Percentiles rank a stretch among this genome's conserved stretches.
Conservation (phyloP, 2,113 vertebrate species). For the Herpetotheres cachinnans region DNA sequence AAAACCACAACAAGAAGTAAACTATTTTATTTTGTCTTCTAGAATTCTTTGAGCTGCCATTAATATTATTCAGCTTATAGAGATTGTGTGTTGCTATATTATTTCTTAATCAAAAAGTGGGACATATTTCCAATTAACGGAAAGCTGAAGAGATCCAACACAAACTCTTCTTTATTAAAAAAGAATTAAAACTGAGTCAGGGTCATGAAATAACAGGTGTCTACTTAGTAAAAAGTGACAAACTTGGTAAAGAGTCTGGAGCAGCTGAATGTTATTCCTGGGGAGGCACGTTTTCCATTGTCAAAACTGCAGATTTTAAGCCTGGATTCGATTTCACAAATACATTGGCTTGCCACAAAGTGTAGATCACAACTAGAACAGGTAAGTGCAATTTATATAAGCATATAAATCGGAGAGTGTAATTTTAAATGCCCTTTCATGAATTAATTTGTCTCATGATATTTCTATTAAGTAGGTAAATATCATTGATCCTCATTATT, state of each 20-base stretch:
- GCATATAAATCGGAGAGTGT: background rate
- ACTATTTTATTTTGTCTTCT: constrained; percentile 32
- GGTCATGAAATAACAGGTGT: background rate
- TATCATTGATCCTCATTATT: background rate
- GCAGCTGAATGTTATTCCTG: background rate
- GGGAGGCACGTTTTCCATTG: background rate
- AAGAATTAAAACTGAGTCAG: background rate
- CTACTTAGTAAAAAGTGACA: background rate
- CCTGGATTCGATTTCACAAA: background rate
- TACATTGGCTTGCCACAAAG: background rate
- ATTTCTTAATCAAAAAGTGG: background rate
- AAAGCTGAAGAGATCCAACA: background rate
- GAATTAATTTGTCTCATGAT: background rate
- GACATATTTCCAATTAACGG: background rate
- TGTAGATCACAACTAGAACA: background rate
- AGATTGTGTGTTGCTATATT: constrained; percentile 37
- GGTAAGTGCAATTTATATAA: background rate
- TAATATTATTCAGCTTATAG: constrained; percentile 47
- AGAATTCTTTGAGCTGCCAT: constrained; percentile 43
- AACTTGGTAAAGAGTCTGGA: background rate
- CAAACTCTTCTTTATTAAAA: background rate
- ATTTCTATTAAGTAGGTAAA: background rate
- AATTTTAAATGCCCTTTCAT: background rate
- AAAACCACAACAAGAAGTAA: background rate
- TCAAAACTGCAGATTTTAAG: background rate